Percentiles rank a stretch among this genome's conserved stretches.
Conservation (phyloP, 1,140 invertebrate species). For the Achatina immaculata region DNA sequence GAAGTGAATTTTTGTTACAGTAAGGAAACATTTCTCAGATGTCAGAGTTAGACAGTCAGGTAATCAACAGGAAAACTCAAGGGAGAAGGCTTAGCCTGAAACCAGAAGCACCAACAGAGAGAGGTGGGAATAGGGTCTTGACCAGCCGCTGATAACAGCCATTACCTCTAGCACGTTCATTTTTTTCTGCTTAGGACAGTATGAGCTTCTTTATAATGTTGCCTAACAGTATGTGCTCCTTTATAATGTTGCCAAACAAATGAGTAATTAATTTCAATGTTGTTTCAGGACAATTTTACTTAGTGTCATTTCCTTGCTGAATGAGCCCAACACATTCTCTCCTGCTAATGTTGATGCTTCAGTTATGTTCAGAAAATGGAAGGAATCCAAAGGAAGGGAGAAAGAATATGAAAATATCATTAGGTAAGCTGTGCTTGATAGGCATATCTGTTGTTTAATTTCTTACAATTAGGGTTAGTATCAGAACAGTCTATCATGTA, state of each 20-base stretch:
- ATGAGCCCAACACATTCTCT: constrained; percentile 99
- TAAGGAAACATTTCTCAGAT: too few relatives aligned
- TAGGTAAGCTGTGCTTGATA: constrained; percentile 76
- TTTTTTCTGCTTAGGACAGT: too few relatives aligned
- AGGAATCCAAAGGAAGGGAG: constrained; percentile 97
- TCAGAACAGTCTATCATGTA: too few relatives aligned
- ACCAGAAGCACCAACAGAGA: too few relatives aligned
- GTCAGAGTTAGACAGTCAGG: too few relatives aligned
- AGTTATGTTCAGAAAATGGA: constrained; percentile 99
- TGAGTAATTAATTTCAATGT: background rate
- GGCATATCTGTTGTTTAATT: background rate
- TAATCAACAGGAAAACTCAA: too few relatives aligned
- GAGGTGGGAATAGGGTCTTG: too few relatives aligned
- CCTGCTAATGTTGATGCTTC: constrained; percentile 99
- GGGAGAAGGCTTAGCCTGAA: too few relatives aligned
- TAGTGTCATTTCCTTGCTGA: constrained; percentile 97
- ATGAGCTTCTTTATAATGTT: too few relatives aligned
- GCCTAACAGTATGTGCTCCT: too few relatives aligned
- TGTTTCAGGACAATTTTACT: constrained; percentile 90
- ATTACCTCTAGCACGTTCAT: too few relatives aligned
- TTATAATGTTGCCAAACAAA: background rate
- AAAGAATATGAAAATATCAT: constrained; percentile 99
- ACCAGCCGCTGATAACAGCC: too few relatives aligned
- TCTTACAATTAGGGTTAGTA: background rate
- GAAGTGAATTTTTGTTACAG: constrained; percentile 7